phyloP scores from a whole-genome alignment of 1,140 invertebrate species.

The Cydia strobilella region DNA sequence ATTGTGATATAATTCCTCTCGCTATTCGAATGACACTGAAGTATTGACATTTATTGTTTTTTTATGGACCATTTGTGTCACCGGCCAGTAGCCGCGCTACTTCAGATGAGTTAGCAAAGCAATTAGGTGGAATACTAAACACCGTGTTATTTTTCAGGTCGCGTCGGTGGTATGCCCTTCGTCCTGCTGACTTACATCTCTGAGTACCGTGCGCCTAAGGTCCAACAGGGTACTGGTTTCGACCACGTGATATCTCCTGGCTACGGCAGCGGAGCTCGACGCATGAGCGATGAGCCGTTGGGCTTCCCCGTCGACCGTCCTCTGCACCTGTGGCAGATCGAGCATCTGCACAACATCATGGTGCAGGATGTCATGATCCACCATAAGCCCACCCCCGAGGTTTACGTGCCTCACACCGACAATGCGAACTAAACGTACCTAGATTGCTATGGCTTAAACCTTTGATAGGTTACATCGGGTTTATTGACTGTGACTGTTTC shows the following conservation, averaged over 20 bases:
- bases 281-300: slow-evolving; percentile 75
- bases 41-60: too few relatives aligned
- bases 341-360: slow-evolving; percentile 82
- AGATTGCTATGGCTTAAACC: not conserved
- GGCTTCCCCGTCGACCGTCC: slow-evolving; percentile 85
- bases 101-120: too few relatives aligned
- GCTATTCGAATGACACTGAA: too few relatives aligned
- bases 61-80: too few relatives aligned
- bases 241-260: slow-evolving; percentile 54
- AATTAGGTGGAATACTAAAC: too few relatives aligned
- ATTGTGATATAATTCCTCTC: too few relatives aligned
- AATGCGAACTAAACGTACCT: not conserved
- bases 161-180: slow-evolving; percentile 82
- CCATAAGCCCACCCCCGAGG: slow-evolving; percentile 81
- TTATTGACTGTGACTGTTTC: not conserved
- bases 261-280: slow-evolving; percentile 65
- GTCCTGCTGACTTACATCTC: slow-evolving; percentile 84
- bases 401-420: slow-evolving; percentile 42
- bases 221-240: slow-evolving; percentile 45
- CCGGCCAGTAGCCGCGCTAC: too few relatives aligned
- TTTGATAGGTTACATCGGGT: not conserved
- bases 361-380: slow-evolving; percentile 82
- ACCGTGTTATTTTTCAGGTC: slow-evolving; percentile 49
- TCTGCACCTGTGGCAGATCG: slow-evolving; percentile 79
- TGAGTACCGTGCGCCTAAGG: slow-evolving; percentile 62